Evolutionary conservation across 2,797 vertebrate genomes (phyloP).

Genomic region (Poeciliopsis turneri): DNA sequence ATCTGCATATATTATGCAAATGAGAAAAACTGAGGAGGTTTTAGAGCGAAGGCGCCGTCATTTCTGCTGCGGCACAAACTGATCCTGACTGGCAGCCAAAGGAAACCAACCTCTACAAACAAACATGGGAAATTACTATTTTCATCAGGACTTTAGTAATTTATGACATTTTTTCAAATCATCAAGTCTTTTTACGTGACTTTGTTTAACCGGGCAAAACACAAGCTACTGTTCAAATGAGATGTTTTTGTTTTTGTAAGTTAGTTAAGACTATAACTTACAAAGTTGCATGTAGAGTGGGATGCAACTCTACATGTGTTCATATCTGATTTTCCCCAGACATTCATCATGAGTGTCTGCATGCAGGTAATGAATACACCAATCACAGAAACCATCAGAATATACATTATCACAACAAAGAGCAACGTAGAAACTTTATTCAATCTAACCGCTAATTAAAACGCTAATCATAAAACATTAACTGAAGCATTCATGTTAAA

Average conservation of each 20-base stretch:
- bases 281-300: no score
- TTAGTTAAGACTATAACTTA: not conserved
- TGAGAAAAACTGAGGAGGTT: not conserved
- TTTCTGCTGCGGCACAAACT: not conserved
- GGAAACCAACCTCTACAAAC: not conserved
- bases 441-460: not conserved
- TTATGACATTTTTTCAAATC: not conserved
- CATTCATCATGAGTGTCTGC: not conserved
- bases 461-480: no score
- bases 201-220: not conserved
- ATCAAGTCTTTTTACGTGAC: not conserved
- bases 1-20: not conserved
- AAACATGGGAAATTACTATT: not conserved
- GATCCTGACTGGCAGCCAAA: not conserved
- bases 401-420: not conserved
- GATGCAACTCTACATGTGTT: no score
- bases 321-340: no score
- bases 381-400: not conserved
- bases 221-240: not conserved
- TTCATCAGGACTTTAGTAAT: not conserved
- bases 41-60: not conserved
- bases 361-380: not conserved
- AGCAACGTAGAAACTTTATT: not conserved
- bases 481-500: no score
- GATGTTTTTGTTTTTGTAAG: not conserved